A percentile compares a stretch with the other conserved stretches of the same genome.
Evolutionary conservation across 2,888 invertebrate species (phyloP).

Genomic region (Zaprionus obscuricornis): DNA sequence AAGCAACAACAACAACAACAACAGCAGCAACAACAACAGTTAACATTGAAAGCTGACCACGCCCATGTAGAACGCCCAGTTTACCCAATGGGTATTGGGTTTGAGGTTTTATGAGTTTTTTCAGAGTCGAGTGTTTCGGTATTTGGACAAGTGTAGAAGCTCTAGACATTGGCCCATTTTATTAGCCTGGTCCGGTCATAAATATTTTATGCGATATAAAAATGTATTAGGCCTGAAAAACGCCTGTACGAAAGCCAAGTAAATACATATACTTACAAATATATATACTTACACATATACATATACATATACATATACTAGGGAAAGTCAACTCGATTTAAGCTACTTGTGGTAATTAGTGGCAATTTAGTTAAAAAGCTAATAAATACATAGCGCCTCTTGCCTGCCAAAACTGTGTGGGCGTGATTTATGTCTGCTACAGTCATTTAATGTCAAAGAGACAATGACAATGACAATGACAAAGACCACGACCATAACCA

Average conservation of each 20-base stretch:
- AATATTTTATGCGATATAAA: slow-evolving; percentile 73
- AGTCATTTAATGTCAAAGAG: slow-evolving; percentile 33
- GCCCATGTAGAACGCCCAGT: slow-evolving; percentile 16
- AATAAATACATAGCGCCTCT: slow-evolving; percentile 58
- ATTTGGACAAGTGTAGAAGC: slow-evolving; percentile 40
- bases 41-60: no score
- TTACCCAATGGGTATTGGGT: slow-evolving; percentile 27
- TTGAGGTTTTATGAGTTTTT: slow-evolving; percentile 50
- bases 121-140: slow-evolving; percentile 28
- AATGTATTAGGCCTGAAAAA: slow-evolving; percentile 38
- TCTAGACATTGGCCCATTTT: slow-evolving; percentile 45
- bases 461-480: slow-evolving; percentile 35
- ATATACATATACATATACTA: no score
- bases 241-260: not conserved
- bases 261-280: no score
- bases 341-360: slow-evolving; percentile 68
- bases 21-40: slow-evolving; percentile 6
- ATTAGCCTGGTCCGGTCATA: slow-evolving; percentile 58
- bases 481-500: no score
- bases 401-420: slow-evolving; percentile 19
- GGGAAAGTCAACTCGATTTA: slow-evolving; percentile 37
- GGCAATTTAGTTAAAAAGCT: slow-evolving; percentile 68
- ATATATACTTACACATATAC: no score
- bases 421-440: slow-evolving; percentile 51
- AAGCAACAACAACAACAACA: slow-evolving; percentile 15